These are phyloP conservation scores for Toxotes jaculatrix DNA, from an alignment of 2,113 vertebrate genomes.

Conservation along the genomic window DNA sequence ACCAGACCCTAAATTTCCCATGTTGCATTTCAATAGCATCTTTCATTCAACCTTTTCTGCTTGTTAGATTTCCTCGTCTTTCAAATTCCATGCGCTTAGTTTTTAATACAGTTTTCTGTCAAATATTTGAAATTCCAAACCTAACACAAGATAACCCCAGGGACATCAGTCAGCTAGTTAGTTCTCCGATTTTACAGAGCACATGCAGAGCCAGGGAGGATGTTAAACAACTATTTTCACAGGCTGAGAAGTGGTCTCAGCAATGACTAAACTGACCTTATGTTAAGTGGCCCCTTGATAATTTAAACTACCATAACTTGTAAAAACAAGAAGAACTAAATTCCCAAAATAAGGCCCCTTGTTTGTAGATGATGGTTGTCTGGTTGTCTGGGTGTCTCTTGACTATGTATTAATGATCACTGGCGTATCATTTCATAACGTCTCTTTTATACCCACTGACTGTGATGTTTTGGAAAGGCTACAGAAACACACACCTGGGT, in stretches of 20 bases:
- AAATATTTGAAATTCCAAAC: neutral
- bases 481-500: slow-evolving; percentile 74
- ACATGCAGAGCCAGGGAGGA: neutral
- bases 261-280: neutral
- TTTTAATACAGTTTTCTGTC: neutral
- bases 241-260: neutral
- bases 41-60: neutral
- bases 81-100: neutral
- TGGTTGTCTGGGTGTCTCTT: neutral
- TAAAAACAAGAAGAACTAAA: neutral
- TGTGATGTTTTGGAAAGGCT: slow-evolving; percentile 58
- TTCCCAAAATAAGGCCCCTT: neutral
- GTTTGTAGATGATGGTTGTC: neutral
- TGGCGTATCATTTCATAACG: slow-evolving; percentile 21
- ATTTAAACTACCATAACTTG: neutral
- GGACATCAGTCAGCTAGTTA: neutral
- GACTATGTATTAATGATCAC: slow-evolving; percentile 27
- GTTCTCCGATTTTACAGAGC: neutral
- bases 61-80: neutral
- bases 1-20: too few species aligned
- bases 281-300: neutral
- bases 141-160: neutral
- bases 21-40: too few species aligned
- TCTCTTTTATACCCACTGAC: slow-evolving; percentile 35
- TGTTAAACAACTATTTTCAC: too few species aligned